These are phyloP conservation scores for Hemicentrotus pulcherrimus DNA, from an alignment of 35 echinoderm and acorn worm genomes.

Conservation along the genomic window DNA sequence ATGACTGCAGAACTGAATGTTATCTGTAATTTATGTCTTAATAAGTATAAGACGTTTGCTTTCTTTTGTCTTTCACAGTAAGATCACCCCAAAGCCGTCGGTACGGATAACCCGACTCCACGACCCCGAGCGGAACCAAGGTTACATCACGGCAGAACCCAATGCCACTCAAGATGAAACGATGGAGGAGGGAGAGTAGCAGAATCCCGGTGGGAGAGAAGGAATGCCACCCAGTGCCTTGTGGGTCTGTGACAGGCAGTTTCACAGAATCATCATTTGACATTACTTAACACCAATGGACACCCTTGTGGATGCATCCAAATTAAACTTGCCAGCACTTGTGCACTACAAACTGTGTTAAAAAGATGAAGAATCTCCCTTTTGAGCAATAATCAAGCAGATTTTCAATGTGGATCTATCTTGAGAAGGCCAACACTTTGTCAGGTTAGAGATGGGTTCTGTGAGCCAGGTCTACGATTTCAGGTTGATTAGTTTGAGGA, in stretches of 20 bases:
- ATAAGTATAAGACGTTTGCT: too few relatives aligned
- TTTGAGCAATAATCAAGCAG: too few relatives aligned
- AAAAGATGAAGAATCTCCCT: too few relatives aligned
- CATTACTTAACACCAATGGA: not conserved
- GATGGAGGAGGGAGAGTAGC: not conserved
- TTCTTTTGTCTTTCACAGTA: not conserved
- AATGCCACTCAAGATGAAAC: not conserved
- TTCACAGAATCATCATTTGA: not conserved
- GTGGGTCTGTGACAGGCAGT: not conserved
- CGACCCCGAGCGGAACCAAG: not conserved
- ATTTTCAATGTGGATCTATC: not conserved
- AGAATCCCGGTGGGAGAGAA: not conserved
- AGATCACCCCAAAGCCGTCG: not conserved
- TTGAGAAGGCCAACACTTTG: too few relatives aligned
- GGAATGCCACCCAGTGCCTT: not conserved
- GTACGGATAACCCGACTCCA: not conserved
- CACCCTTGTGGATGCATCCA: not conserved
- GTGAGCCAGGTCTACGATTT: not conserved
- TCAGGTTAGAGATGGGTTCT: not conserved
- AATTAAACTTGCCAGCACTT: not conserved
- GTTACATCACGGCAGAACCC: not conserved
- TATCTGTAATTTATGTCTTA: too few relatives aligned
- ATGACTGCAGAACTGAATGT: too few relatives aligned
- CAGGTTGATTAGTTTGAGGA: too few relatives aligned
- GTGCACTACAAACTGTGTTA: too few relatives aligned